phyloP scores from a whole-genome alignment of 2,113 vertebrate genomes.

The Struthidea cinerea region DNA sequence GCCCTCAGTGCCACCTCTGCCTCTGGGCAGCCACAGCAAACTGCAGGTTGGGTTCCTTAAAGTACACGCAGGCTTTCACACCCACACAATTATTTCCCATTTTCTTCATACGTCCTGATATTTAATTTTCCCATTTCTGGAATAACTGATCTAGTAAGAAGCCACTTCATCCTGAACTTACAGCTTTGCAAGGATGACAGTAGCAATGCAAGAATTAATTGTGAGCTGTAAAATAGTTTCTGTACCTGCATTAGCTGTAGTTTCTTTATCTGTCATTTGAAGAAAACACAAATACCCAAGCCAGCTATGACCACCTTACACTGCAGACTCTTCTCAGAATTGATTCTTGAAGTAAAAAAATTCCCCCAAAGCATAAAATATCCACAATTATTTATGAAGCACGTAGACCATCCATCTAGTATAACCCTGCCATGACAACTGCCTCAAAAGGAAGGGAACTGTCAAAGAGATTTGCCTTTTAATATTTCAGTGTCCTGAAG shows the following conservation, averaged over 20 bases:
- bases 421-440: neutral
- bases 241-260: neutral
- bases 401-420: neutral
- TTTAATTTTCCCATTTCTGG: neutral
- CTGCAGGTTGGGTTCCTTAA: neutral
- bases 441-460: neutral
- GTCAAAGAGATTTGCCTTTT: neutral
- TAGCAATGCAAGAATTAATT: neutral
- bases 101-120: neutral
- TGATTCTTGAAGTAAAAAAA: neutral
- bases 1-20: neutral
- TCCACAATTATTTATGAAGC: neutral
- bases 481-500: neutral
- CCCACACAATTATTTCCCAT: neutral
- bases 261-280: neutral
- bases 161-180: neutral
- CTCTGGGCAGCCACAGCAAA: neutral
- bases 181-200: neutral
- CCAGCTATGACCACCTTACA: fast-evolving
- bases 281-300: neutral
- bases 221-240: neutral
- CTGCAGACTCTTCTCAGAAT: neutral
- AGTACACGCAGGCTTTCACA: neutral
- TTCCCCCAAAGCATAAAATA: neutral
- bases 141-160: neutral